Base-by-base conservation (phyloP, 2,113 vertebrate genomes). In the Numenius arquata region DNA sequence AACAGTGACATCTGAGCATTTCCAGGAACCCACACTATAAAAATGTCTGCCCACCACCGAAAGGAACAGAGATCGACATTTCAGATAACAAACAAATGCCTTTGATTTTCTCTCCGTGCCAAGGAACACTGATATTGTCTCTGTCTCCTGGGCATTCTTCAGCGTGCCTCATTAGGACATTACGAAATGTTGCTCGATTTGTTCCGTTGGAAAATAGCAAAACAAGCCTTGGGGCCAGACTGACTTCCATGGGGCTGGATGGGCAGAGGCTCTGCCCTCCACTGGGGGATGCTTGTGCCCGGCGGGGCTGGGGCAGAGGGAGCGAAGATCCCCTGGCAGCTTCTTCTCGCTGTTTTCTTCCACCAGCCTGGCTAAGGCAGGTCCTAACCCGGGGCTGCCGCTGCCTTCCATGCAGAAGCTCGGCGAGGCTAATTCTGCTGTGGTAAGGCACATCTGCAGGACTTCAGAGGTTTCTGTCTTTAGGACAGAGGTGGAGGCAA, bases 91-190 rank as follows among this genome's bases (percentile, higher is more conserved):
- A 95, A 89, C 84, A 92, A 94, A 95, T 75, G 74, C 89, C 94
- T 97, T 94, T 95, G 95, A 96, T 92, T 92, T 94, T 70, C 95
- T 88, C 84, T 47, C 66, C 0, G 19, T 96, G 91, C 94, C 91
- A 95, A 95, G 91, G 85, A 94, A 85, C 93, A 89, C 80, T 92
- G 94, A 91, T 95, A 85, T 21, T 65, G 84, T 95, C 89, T 93
- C 89, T 65, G 87, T 89, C 96, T 96, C 96, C 94, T 95, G 95
- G 94, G 95, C 81, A 92, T 96, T 94, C 92, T 62, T 94, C 91
- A 66, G 2, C 36, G 84, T 91, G 81, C 89, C 87, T 97, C 92
- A 70, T 95, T 96, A 96, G 92, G 80, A 93, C 5, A 3, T 90
- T 87, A 82, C 50, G 89, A 96, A 94, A 85, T 76, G 92, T 79